Evolutionary conservation across 2,113 vertebrate species (phyloP).

Genomic region (Taurulus bubalis): DNA sequence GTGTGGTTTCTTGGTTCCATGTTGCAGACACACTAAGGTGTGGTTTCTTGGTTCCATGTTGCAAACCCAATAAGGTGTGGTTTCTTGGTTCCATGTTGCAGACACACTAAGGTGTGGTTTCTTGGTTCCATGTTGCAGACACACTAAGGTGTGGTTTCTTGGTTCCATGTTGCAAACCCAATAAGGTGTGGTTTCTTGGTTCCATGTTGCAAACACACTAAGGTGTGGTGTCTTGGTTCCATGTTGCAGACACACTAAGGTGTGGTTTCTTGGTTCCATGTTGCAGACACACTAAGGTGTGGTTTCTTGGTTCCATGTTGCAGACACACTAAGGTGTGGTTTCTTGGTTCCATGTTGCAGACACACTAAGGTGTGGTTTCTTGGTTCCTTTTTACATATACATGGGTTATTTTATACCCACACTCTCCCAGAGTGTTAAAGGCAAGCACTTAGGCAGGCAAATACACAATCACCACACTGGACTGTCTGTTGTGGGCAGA

Average conservation of each 20-base stretch:
- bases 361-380: background rate
- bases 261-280: too few relatives aligned
- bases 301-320: background rate
- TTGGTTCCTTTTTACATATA: slow-evolving; percentile 56
- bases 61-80: slow-evolving; percentile 54
- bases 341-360: background rate
- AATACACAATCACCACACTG: slow-evolving; percentile 33
- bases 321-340: background rate
- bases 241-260: background rate
- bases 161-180: background rate
- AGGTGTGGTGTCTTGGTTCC: background rate
- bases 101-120: slow-evolving; percentile 33
- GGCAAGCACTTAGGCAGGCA: slow-evolving; percentile 31
- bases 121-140: background rate
- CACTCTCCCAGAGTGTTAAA: slow-evolving; percentile 19
- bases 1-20: background rate
- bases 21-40: background rate
- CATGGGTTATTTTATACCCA: slow-evolving; percentile 39
- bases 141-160: background rate
- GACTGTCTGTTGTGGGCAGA: slow-evolving; percentile 71
- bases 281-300: background rate
- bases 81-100: background rate
- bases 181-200: background rate
- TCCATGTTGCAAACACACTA: slow-evolving; percentile 61
- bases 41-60: slow-evolving; percentile 40